These are phyloP conservation scores for Varanus komodoensis DNA, from an alignment of 2,113 vertebrate genomes.

Conservation along the genomic window DNA sequence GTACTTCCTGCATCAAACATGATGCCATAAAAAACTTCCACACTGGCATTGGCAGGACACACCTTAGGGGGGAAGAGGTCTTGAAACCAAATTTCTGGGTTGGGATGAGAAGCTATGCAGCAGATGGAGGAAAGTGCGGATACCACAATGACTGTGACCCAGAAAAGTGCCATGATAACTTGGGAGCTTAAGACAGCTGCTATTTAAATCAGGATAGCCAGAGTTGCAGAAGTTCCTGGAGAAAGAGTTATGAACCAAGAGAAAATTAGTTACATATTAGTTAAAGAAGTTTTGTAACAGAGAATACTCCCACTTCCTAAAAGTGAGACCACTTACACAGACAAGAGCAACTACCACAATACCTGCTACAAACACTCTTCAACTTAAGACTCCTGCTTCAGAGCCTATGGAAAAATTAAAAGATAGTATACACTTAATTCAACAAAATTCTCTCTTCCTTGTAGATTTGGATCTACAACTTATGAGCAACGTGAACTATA, in stretches of 20 bases:
- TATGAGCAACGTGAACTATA: constrained; percentile 8
- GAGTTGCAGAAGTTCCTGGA: constrained; percentile 53
- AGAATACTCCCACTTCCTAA: constrained; percentile 10
- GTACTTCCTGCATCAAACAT: constrained; percentile 99
- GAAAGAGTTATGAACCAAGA: constrained; percentile 31
- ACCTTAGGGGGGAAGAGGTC: constrained; percentile 85
- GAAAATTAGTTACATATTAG: not conserved
- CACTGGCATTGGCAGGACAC: constrained; percentile 77
- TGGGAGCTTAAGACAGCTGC: constrained; percentile 9
- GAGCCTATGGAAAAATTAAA: not conserved
- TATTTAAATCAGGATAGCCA: constrained; percentile 46
- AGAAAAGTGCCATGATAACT: constrained; percentile 78
- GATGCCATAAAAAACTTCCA: constrained; percentile 88
- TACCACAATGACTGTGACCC: constrained; percentile 71
- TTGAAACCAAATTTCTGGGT: constrained; percentile 84
- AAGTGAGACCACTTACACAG: constrained; percentile 37
- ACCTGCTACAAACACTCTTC: constrained; percentile 22
- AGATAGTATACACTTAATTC: constrained; percentile 17
- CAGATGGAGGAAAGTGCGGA: constrained; percentile 77
- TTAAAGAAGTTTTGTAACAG: not conserved
- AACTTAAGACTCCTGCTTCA: not conserved
- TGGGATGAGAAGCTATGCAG: constrained; percentile 80
- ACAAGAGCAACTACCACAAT: not conserved
- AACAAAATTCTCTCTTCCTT: constrained; percentile 3
- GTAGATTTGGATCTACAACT: not conserved